Percentiles rank a stretch among this genome's conserved stretches.
Conservation (phyloP, 2,797 vertebrate genomes). For the Halcyon smyrnensis region DNA sequence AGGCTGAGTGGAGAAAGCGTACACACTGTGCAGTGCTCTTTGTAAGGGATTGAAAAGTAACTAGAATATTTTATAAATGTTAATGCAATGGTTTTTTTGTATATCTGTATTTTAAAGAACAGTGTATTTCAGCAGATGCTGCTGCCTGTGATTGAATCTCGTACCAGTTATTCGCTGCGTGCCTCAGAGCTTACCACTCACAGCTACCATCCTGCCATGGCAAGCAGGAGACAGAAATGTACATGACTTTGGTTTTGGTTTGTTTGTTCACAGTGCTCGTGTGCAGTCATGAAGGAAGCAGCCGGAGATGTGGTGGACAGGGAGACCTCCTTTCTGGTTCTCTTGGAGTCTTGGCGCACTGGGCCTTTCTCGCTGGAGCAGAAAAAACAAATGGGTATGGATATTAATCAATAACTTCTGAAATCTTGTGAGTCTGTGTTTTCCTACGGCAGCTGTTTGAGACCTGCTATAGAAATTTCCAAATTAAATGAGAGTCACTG, state of each 20-base stretch:
- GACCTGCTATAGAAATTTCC: not conserved
- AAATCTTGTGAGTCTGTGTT: not conserved
- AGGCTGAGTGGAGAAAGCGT: not conserved
- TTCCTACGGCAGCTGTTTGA: not conserved
- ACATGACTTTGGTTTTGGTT: not conserved
- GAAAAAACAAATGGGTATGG: constrained; percentile 86
- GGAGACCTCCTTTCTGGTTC: constrained; percentile 95
- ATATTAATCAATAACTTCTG: not conserved
- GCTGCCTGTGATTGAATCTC: not conserved
- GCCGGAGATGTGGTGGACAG: constrained; percentile 94
- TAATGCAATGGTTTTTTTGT: not conserved
- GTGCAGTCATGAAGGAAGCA: constrained; percentile 90
- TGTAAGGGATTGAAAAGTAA: not conserved
- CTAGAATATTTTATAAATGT: not conserved
- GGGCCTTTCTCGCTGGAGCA: constrained; percentile 87
- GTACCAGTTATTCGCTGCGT: not conserved
- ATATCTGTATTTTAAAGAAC: not conserved
- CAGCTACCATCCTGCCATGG: not conserved
- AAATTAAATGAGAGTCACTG: not conserved
- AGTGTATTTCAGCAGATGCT: not conserved
- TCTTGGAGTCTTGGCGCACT: constrained; percentile 91
- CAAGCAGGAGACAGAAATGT: not conserved
- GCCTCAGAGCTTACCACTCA: not conserved
- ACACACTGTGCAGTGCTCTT: not conserved
- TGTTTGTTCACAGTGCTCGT: constrained; percentile 82